Evolutionary conservation across 2,113 vertebrate species (phyloP).

Genomic region (Zapornia atra): DNA sequence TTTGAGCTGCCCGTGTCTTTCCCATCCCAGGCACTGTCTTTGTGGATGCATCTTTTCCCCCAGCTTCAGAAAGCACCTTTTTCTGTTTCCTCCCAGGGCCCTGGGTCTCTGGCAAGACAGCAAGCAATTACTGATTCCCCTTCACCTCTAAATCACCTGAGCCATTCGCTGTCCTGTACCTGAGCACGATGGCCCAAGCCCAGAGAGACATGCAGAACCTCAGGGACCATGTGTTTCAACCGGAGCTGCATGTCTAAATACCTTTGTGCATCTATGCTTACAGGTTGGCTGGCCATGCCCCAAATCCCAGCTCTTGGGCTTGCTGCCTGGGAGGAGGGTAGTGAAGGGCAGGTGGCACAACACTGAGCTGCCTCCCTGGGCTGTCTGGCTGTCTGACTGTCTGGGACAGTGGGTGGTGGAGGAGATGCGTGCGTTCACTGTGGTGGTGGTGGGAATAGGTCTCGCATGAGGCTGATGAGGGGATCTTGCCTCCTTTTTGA

Average conservation of each 20-base stretch:
- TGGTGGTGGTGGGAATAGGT: neutral
- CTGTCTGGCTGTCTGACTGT: rapidly evolving
- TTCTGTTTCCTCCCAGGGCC: no score
- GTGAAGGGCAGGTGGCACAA: neutral
- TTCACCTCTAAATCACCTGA: neutral
- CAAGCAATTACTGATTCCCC: neutral
- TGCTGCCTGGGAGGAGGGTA: neutral
- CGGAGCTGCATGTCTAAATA: neutral
- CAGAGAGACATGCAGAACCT: neutral
- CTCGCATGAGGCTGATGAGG: neutral
- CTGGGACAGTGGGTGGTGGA: neutral
- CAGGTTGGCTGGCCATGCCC: rapidly evolving
- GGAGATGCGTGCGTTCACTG: rapidly evolving
- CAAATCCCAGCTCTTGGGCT: neutral
- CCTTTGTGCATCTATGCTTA: neutral
- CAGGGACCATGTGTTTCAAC: rapidly evolving
- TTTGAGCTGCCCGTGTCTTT: neutral
- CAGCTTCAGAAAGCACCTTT: no score
- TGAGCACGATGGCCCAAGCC: neutral
- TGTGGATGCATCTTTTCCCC: no score
- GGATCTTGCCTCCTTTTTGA: neutral
- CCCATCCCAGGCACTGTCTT: neutral
- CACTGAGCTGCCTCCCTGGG: neutral
- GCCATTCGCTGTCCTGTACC: neutral
- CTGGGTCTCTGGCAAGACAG: neutral